A percentile compares a stretch with the other conserved stretches of the same genome.
Evolutionary conservation across 1,140 invertebrate species (phyloP).

Genomic region (Thaumatotibia leucotreta): DNA sequence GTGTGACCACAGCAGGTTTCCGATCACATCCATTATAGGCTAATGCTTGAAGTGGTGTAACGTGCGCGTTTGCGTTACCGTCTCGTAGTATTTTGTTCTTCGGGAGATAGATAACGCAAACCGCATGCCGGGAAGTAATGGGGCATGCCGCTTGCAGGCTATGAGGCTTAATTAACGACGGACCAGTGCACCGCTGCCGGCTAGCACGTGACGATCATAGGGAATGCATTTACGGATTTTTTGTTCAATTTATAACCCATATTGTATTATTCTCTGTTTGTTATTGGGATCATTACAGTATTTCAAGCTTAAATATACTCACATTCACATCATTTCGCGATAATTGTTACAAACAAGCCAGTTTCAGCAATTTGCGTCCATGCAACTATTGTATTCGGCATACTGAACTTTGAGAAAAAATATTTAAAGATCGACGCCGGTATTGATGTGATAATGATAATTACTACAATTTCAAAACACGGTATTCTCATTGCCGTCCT

Average conservation of each 20-base stretch:
- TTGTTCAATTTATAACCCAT: constrained; percentile 2
- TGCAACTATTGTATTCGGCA: constrained; percentile 1
- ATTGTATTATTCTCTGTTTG: constrained; percentile 9
- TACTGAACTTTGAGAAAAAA: neutral
- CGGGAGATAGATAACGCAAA: constrained; percentile 13
- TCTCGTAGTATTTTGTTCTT: neutral
- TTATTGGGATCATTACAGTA: constrained; percentile 10
- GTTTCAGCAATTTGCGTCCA: neutral
- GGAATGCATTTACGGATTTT: constrained; percentile 2
- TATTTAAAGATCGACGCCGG: neutral
- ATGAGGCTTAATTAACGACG: constrained; percentile 14
- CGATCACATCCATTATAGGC: constrained; percentile 52
- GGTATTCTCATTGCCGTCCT: neutral
- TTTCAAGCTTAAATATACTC: constrained; percentile 8
- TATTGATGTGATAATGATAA: neutral
- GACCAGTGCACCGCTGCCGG: constrained; percentile 6
- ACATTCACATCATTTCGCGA: neutral
- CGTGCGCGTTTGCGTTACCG: constrained; percentile 30
- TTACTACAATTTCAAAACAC: neutral
- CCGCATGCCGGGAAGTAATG: constrained; percentile 8
- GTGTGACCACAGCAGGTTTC: constrained; percentile 56
- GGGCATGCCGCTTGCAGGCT: constrained; percentile 12
- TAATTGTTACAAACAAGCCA: neutral
- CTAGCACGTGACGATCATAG: constrained; percentile 10
- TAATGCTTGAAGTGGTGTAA: constrained; percentile 28